Percentiles rank a stretch among this genome's conserved stretches.
phyloP scores from a whole-genome alignment of 2,888 invertebrate genomes.

The Acanthosoma haemorrhoidale region DNA sequence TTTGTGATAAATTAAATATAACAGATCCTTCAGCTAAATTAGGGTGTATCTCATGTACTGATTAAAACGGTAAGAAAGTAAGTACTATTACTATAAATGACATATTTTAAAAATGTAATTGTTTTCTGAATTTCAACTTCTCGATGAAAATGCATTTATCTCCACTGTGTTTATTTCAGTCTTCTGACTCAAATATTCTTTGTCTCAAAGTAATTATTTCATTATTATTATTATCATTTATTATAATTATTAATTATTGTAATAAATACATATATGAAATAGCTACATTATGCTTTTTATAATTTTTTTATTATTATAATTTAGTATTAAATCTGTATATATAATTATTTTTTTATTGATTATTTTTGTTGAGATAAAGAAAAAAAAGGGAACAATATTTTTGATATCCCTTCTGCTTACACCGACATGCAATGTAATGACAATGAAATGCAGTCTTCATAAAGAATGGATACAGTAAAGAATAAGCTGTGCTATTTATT shows the following conservation, averaged over 20 bases:
- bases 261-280: not conserved
- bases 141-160: not conserved
- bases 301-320: not conserved
- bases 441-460: not conserved
- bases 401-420: conserved; percentile 11
- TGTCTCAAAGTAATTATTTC: not conserved
- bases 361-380: not conserved
- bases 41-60: no score
- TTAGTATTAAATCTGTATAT: conserved; percentile 9
- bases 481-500: conserved; percentile 29
- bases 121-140: no score
- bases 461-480: conserved; percentile 18
- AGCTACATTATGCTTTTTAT: not conserved
- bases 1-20: no score
- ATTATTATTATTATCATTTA: not conserved
- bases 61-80: no score
- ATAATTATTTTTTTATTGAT: conserved; percentile 24
- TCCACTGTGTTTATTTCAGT: not conserved
- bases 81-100: no score
- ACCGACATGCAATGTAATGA: not conserved
- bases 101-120: no score
- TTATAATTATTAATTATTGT: not conserved
- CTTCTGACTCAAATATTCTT: no score
- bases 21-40: no score
- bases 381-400: conserved; percentile 30